Conservation (phyloP, 2,113 vertebrate genomes). For the Saccopteryx bilineata region DNA sequence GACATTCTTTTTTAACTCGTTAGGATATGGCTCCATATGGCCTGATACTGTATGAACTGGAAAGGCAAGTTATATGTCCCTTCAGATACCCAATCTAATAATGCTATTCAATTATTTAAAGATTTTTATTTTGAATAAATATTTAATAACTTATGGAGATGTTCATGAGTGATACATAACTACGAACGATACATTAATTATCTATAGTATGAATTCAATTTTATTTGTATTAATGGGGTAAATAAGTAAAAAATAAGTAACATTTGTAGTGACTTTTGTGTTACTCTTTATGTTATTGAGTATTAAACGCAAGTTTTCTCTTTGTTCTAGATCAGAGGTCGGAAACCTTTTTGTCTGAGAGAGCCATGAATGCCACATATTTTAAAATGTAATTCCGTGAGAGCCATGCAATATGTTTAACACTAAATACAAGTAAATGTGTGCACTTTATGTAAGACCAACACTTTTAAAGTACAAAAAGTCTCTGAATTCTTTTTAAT, state of each 20-base stretch:
- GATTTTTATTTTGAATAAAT: not conserved
- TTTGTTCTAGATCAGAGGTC: not conserved
- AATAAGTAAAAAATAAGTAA: not conserved
- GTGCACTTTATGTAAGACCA: too few relatives aligned
- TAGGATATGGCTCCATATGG: not conserved
- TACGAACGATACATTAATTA: not conserved
- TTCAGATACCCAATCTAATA: not conserved
- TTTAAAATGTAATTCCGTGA: too few relatives aligned
- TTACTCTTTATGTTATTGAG: not conserved
- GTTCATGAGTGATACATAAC: not conserved
- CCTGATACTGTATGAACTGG: not conserved
- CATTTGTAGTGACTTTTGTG: not conserved
- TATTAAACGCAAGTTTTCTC: slow-evolving; percentile 19
- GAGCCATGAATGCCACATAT: too few relatives aligned
- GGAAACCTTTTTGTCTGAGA: too few relatives aligned
- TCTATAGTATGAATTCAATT: not conserved
- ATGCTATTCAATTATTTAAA: not conserved
- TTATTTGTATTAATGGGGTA: not conserved
- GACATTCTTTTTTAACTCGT: not conserved
- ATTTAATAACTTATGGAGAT: not conserved
- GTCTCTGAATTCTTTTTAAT: too few relatives aligned
- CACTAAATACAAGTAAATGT: too few relatives aligned
- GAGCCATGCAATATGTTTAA: too few relatives aligned
- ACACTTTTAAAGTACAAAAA: too few relatives aligned
- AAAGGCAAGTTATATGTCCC: not conserved